Percentiles rank a stretch among this genome's conserved stretches.
phyloP scores from a whole-genome alignment of 2,113 vertebrate species.

The Tauraco erythrolophus region DNA sequence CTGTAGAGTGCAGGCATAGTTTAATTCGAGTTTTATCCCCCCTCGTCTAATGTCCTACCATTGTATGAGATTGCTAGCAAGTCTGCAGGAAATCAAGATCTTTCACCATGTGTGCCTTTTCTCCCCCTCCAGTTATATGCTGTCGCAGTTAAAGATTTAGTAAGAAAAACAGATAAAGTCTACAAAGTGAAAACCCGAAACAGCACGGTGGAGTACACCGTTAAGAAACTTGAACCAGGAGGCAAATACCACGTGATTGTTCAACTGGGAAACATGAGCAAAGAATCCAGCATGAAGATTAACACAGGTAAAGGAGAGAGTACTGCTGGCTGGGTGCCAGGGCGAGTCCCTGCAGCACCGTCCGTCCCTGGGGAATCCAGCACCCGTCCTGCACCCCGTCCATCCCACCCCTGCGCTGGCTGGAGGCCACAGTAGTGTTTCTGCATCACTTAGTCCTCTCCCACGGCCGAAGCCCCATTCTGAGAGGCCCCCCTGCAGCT shows the following conservation, averaged over 20 bases:
- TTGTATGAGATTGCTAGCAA: neutral
- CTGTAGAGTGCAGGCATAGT: neutral
- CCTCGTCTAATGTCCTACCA: accelerated
- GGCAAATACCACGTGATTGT: slow-evolving; percentile 90
- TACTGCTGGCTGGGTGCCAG: neutral
- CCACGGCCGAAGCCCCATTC: neutral
- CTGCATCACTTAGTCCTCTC: neutral
- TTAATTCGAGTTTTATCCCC: neutral
- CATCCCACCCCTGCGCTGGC: neutral
- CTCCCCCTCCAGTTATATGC: slow-evolving; percentile 82
- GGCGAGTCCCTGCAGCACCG: neutral
- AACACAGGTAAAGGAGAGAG: slow-evolving; percentile 81
- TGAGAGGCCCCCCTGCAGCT: neutral
- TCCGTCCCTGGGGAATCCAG: neutral
- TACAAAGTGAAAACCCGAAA: slow-evolving; percentile 90
- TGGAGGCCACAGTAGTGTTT: neutral
- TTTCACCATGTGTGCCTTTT: neutral
- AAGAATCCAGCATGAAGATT: slow-evolving; percentile 91
- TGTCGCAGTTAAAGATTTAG: slow-evolving; percentile 87
- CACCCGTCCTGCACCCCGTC: accelerated
- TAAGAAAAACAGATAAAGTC: slow-evolving; percentile 87
- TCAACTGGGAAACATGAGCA: slow-evolving; percentile 96
- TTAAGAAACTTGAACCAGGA: slow-evolving; percentile 88
- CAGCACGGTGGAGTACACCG: slow-evolving; percentile 91
- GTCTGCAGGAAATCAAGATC: neutral